These are phyloP conservation scores for Nematolebias whitei DNA, from an alignment of 2,113 vertebrate genomes.

Conservation along the genomic window DNA sequence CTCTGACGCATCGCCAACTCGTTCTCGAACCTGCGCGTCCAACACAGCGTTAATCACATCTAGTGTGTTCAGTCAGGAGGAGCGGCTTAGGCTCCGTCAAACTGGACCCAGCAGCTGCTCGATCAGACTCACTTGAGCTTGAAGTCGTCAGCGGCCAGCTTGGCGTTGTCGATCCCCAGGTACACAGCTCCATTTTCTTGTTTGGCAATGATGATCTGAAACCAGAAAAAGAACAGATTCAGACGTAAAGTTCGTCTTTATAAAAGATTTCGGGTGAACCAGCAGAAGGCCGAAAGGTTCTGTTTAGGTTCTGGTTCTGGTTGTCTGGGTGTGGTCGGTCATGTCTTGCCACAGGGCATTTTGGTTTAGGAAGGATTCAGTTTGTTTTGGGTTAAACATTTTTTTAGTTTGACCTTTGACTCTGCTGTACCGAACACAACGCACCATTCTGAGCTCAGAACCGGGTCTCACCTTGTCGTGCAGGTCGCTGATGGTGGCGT, in stretches of 20 bases:
- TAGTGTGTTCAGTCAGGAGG: background rate
- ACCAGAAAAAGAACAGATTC: background rate
- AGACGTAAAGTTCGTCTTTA: background rate
- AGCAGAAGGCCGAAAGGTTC: too few species aligned
- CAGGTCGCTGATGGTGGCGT: constrained; percentile 66
- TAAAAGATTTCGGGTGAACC: background rate
- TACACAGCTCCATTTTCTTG: constrained; percentile 70
- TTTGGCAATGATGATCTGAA: constrained; percentile 72
- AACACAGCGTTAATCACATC: background rate
- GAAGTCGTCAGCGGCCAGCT: constrained; percentile 84
- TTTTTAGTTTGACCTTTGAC: too few species aligned
- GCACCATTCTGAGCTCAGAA: background rate
- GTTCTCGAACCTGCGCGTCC: constrained; percentile 79
- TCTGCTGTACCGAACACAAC: background rate
- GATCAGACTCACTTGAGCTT: constrained; percentile 74
- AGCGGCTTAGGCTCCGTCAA: too few species aligned
- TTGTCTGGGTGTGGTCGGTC: background rate
- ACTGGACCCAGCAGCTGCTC: background rate
- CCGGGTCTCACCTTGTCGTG: constrained; percentile 69
- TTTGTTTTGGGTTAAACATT: background rate
- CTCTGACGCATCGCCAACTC: constrained; percentile 85
- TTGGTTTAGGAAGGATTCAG: background rate
- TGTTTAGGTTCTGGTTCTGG: too few species aligned
- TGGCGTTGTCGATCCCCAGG: constrained; percentile 80
- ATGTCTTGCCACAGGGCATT: constrained; percentile 2